Conservation (phyloP, 2,113 vertebrate species). For the Romanogobio albipinnatus region DNA sequence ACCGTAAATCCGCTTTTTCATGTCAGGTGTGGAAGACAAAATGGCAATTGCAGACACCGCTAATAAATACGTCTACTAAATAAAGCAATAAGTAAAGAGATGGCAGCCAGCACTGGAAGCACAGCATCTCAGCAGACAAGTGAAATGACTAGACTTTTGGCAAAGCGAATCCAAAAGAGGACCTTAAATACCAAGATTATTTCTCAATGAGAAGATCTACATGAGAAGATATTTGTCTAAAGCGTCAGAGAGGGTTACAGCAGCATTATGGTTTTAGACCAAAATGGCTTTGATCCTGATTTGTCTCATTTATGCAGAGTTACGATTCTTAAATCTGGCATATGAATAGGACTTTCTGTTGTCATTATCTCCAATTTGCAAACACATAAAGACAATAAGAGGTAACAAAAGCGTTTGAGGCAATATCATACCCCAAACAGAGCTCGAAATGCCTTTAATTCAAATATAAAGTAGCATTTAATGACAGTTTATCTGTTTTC, state of each 20-base stretch:
- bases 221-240: constrained; percentile 39
- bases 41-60: constrained; percentile 35
- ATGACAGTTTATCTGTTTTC: constrained; percentile 57
- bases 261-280: background rate
- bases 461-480: constrained; percentile 61
- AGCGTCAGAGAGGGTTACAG: background rate
- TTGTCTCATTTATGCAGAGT: constrained; percentile 49
- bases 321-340: constrained; percentile 58
- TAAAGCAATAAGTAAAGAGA: background rate
- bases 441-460: constrained; percentile 66
- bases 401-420: constrained; percentile 62
- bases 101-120: background rate
- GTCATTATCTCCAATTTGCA: constrained; percentile 49
- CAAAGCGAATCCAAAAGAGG: constrained; percentile 13
- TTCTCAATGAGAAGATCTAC: constrained; percentile 59
- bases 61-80: constrained; percentile 29
- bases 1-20: constrained; percentile 63
- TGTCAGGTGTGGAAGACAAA: constrained; percentile 40
- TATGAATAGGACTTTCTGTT: constrained; percentile 57
- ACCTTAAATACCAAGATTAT: constrained; percentile 57
- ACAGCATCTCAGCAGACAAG: background rate
- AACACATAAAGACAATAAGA: constrained; percentile 62
- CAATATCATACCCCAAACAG: constrained; percentile 53
- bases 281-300: constrained; percentile 62
- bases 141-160: background rate